These are phyloP conservation scores for Eupsilia transversa DNA, from an alignment of 2,888 invertebrate genomes.

Conservation along the genomic window DNA sequence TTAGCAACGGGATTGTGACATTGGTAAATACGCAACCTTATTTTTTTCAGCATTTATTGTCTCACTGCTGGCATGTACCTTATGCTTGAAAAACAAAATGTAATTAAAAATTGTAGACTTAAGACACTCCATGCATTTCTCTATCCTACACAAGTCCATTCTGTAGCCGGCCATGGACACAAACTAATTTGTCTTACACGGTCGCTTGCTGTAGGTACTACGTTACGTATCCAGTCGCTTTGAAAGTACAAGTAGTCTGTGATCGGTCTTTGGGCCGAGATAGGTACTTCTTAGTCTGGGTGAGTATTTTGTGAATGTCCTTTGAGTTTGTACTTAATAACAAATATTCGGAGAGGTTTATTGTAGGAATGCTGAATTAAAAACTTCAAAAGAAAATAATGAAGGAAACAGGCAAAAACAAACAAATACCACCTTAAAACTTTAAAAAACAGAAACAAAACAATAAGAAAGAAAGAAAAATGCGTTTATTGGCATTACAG, in stretches of 20 bases:
- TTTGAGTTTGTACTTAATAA: neutral
- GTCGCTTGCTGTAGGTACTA: conserved; percentile 53
- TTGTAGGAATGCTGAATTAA: neutral
- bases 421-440: too few relatives aligned
- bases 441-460: too few relatives aligned
- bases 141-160: conserved; percentile 32
- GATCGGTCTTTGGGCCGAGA: conserved; percentile 20
- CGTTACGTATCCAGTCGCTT: conserved; percentile 32
- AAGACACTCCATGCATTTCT: conserved; percentile 43
- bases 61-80: neutral
- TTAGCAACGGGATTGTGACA: neutral
- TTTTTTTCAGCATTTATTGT: neutral
- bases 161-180: conserved; percentile 61
- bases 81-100: neutral
- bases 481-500: too few relatives aligned
- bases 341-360: neutral
- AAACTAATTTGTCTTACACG: conserved; percentile 81
- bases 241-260: conserved; percentile 43
- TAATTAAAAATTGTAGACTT: conserved; percentile 10
- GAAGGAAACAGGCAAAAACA: too few relatives aligned
- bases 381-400: neutral
- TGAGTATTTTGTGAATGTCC: neutral
- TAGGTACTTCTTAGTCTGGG: conserved; percentile 2
- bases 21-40: neutral
- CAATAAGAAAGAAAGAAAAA: too few relatives aligned